Base-by-base conservation (phyloP, 2,888 invertebrate genomes). In the Amiota communis region DNA sequence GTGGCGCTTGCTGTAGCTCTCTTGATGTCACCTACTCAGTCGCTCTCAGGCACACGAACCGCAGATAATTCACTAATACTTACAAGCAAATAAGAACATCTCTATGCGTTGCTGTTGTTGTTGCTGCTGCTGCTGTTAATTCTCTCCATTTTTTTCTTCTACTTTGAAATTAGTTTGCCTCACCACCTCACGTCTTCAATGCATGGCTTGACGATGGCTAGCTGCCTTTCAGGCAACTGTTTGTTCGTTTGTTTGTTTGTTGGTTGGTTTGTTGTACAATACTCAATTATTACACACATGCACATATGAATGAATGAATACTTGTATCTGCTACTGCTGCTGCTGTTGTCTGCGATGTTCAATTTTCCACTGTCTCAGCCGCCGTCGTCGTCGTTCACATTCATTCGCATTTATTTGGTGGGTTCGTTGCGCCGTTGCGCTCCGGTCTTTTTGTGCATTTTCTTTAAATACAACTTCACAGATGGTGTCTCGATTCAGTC, bases 381-480 rank as follows among this genome's bases (percentile, higher is more conserved):
- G 53, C 63, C 48, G 70, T 6, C 64, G 59, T 59, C 2, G 10
- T 6, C 17, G 20, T 10, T 59, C 48, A 6, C 17, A n/a, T 13
- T 15, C 65, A 65, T 11, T 15, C 64, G 23, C 48, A 13, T 48
- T 49, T n/a, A 17, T 17, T 11, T 9, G 6, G n/a, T 53, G 56
- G 49, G 20, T 57, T 17, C 48, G 53, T 53, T 15, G 49, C 67
- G 13, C 49, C 67, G 59, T 65, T 73, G 71, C 81, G 76, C 79
- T 81, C 36, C 56, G 23, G 17, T 47, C 48, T 10, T n/a, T 51
- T 12, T 12, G 57, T 23, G 36, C 9, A 46, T 68, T 68, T 80
- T 85, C 87, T 88, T 88, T 88, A 88, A 88, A 89, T 88, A 89
- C 83, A 83, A 88, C 83, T 87, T 79, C 84, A 81, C 81, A 82